A percentile compares a stretch with the other conserved stretches of the same genome.
phyloP scores from a whole-genome alignment of 2,797 vertebrate species.

The Dipus sagitta region DNA sequence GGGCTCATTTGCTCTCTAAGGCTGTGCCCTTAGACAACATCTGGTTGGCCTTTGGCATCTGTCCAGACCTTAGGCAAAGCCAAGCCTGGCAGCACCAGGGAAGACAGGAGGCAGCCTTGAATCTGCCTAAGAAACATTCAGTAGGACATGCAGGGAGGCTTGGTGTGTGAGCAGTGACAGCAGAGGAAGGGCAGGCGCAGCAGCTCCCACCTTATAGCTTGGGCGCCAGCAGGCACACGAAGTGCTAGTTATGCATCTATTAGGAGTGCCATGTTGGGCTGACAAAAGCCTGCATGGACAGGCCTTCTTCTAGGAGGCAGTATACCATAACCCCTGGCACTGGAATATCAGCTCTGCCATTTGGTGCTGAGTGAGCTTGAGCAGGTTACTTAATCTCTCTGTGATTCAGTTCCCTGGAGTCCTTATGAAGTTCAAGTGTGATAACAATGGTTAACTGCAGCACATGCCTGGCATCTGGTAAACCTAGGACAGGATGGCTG shows the following conservation, averaged over 20 bases:
- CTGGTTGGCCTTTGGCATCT: too few species aligned
- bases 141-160: too few species aligned
- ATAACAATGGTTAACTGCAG: not conserved
- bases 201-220: not conserved
- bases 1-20: too few species aligned
- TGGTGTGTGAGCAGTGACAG: not conserved
- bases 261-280: too few species aligned
- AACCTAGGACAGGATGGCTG: fast-evolving
- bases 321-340: not conserved
- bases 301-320: not conserved
- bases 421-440: not conserved
- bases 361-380: not conserved
- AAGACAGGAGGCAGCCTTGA: not conserved
- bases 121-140: not conserved
- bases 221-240: not conserved
- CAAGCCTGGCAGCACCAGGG: too few species aligned
- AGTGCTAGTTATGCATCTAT: too few species aligned
- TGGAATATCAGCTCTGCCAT: not conserved
- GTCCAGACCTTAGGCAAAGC: too few species aligned
- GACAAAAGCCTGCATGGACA: too few species aligned
- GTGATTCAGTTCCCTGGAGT: not conserved
- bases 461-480: fast-evolving
- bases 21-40: too few species aligned
- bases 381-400: not conserved
- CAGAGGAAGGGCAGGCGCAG: not conserved